Conservation (phyloP, 2,888 invertebrate genomes). For the Lochmaea capreae region DNA sequence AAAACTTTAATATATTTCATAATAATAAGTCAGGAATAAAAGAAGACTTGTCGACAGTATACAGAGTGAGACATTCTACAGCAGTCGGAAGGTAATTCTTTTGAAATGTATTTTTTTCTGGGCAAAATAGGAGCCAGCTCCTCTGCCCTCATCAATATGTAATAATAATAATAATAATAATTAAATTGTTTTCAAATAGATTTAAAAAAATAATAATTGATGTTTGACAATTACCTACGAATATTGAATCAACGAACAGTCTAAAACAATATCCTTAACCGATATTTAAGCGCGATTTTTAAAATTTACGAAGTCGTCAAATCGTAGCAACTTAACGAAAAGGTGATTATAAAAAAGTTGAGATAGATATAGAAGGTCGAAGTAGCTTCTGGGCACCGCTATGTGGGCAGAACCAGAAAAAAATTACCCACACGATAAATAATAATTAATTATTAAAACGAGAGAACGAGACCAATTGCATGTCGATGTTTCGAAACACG, state of each 20-base stretch:
- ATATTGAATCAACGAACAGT: no score
- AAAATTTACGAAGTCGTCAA: background rate
- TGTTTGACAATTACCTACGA: background rate
- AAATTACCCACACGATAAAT: constrained; percentile 25
- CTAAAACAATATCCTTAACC: background rate
- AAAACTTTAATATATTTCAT: no score
- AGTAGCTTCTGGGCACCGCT: constrained; percentile 27
- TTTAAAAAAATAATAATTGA: background rate
- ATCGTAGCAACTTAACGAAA: background rate
- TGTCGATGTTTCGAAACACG: constrained; percentile 16
- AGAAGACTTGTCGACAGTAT: no score
- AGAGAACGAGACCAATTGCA: constrained; percentile 17
- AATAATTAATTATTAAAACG: constrained; percentile 28
- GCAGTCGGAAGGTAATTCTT: no score
- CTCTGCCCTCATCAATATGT: no score
- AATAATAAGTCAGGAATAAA: no score
- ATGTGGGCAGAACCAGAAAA: constrained; percentile 24
- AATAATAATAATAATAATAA: no score
- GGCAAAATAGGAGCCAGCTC: no score
- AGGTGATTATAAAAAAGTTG: constrained; percentile 22
- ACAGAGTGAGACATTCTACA: no score
- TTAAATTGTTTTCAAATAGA: no score
- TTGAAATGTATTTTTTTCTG: no score
- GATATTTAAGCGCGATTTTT: background rate
- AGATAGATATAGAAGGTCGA: constrained; percentile 7